A percentile compares a stretch with the other conserved stretches of the same genome.
Evolutionary conservation across 2,888 invertebrate species (phyloP).

Genomic region (Parnassius smintheus): DNA sequence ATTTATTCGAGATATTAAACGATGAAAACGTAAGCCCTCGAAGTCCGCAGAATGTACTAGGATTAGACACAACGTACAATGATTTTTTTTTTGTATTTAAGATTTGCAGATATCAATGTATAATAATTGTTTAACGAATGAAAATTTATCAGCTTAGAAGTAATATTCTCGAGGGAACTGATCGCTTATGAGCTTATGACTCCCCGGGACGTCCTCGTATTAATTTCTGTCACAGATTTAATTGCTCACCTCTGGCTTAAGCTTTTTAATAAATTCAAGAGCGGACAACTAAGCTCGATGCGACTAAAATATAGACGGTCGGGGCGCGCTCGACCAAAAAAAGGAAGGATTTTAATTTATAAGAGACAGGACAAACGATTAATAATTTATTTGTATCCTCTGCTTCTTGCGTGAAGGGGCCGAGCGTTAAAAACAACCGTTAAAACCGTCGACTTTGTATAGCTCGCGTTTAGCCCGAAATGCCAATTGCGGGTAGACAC

Average conservation of each 20-base stretch:
- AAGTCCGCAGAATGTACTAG: slow-evolving; percentile 8
- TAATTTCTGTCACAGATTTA: slow-evolving; percentile 78
- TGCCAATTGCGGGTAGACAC: slow-evolving; percentile 81
- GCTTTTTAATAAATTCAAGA: slow-evolving; percentile 78
- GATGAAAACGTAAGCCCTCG: slow-evolving; percentile 37
- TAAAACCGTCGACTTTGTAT: slow-evolving; percentile 79
- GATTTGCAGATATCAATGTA: background rate
- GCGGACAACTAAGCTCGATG: slow-evolving; percentile 69
- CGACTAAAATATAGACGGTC: slow-evolving; percentile 68
- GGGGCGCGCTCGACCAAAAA: slow-evolving; percentile 66
- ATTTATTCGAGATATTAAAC: slow-evolving; percentile 23
- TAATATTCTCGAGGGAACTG: slow-evolving; percentile 54
- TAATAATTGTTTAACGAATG: slow-evolving; percentile 8
- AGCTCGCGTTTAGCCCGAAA: slow-evolving; percentile 78
- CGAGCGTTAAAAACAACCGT: slow-evolving; percentile 81
- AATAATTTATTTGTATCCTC: slow-evolving; percentile 81
- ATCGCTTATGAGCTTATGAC: slow-evolving; percentile 38
- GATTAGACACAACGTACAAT: too few relatives aligned
- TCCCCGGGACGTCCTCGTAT: slow-evolving; percentile 63
- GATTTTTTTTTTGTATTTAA: background rate
- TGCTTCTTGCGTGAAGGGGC: slow-evolving; percentile 71
- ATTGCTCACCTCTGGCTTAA: slow-evolving; percentile 78
- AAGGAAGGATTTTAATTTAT: slow-evolving; percentile 79
- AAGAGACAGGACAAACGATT: slow-evolving; percentile 82
- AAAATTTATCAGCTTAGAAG: slow-evolving; percentile 53